phyloP scores from a whole-genome alignment of 1,140 invertebrate species.

The Procambarus virginalis region DNA sequence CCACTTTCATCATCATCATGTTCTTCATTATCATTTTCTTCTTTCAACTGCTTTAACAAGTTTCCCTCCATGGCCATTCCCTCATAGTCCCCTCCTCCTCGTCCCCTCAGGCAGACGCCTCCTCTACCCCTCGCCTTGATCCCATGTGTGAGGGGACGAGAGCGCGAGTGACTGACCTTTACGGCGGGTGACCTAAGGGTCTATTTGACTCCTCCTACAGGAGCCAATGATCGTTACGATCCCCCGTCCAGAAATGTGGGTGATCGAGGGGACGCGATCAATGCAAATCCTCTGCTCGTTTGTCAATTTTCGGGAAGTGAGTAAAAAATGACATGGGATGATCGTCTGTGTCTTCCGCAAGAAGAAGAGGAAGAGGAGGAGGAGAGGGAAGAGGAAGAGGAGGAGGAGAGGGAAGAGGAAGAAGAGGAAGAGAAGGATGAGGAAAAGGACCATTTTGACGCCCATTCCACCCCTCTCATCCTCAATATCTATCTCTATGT shows the following conservation, averaged over 20 bases:
- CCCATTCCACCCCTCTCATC: not conserved
- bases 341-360: slow-evolving; percentile 23
- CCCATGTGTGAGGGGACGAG: not conserved
- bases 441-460: too few relatives aligned
- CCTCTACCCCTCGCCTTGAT: not conserved
- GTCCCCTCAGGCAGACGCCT: not conserved
- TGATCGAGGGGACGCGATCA: slow-evolving; percentile 36
- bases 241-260: not conserved
- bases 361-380: not conserved
- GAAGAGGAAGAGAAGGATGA: not conserved
- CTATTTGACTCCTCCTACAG: not conserved
- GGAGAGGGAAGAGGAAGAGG: too few relatives aligned
- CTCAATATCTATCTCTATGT: too few relatives aligned
- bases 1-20: too few relatives aligned
- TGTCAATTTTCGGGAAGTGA: slow-evolving; percentile 54
- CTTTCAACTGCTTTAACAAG: not conserved
- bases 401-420: too few relatives aligned
- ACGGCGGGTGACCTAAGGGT: slow-evolving; percentile 20
- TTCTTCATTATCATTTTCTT: not conserved
- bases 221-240: slow-evolving; percentile 38
- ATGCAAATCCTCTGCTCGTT: slow-evolving; percentile 61
- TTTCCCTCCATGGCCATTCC: not conserved
- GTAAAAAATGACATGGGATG: slow-evolving; percentile 50
- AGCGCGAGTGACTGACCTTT: not conserved
- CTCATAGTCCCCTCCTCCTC: not conserved